Base-by-base conservation (phyloP, 2,113 vertebrate genomes). In the Mustela lutreola region DNA sequence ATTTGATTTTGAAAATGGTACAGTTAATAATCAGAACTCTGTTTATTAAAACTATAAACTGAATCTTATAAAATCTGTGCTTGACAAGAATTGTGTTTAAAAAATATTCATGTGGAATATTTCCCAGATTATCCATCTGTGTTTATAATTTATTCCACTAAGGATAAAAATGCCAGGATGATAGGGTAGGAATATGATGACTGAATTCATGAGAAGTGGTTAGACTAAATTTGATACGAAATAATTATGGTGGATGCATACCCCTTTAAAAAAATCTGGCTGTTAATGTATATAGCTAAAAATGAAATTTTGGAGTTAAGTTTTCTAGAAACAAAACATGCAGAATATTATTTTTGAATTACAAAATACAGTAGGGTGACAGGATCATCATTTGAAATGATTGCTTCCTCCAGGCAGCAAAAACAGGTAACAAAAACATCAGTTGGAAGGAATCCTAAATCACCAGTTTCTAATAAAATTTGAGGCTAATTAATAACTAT, bases 61-160 rank as follows among this genome's bases (percentile, higher is more conserved):
- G 0, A 62, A 76, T 50, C 53, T 92, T 93, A 88, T 62, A 73
- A 98, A 97, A 95, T 90, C 31, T 95, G 56, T 92, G 45, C 56
- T 95, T 76, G 58, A 90, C 36, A 95, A 82, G 15, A 97, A 94
- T 67, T 87, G 10, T 39, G 12, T 53, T 89, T 94, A 65, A 63
- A 93, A 98, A 96, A 63, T 39, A 62, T 22, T 91, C 36, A 31
- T 86, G 65, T 96, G 60, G 39, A 96, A 36, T 94, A 95, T 39
- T 97, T 97, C 65, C 50, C 65, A 85, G 11, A 65, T 95, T 97
- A 94, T 94, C 33, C 11, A 92, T 98, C 83, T 98, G 36, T 80
- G 85, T 42, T 95, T 96, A 70, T 81, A 97, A 95, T 87, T 97
- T 95, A 95, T 91, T 98, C 28, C 71, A 5, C 0, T 60, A 48